Evolutionary conservation across 2,797 vertebrate genomes (phyloP).

Genomic region (Siniperca scherzeri): DNA sequence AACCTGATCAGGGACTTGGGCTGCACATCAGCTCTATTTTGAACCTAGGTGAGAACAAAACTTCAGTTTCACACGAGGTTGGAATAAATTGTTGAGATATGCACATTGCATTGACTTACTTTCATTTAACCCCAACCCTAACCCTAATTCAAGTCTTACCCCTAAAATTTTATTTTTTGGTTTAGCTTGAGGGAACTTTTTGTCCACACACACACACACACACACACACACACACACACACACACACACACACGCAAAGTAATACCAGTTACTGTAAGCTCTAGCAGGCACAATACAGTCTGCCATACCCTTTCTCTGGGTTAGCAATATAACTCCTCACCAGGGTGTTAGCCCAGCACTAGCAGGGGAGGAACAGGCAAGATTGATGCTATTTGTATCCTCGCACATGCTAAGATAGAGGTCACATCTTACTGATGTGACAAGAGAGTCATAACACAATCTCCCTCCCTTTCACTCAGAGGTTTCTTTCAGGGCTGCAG

Average conservation of each 20-base stretch:
- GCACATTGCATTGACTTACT: not conserved
- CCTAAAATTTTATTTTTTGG: not conserved
- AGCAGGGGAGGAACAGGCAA: conserved; percentile 40
- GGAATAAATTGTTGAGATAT: not conserved
- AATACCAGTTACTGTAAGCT: conserved; percentile 33
- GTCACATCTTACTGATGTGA: conserved; percentile 58
- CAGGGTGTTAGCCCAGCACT: conserved; percentile 43
- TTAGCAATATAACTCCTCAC: conserved; percentile 53
- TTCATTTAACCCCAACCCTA: not conserved
- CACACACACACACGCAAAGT: conserved; percentile 18
- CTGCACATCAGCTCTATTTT: not conserved
- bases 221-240: conserved; percentile 6
- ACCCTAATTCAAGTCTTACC: not conserved
- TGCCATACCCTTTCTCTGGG: conserved; percentile 45
- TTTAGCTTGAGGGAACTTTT: not conserved
- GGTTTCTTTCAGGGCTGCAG: conserved; percentile 27
- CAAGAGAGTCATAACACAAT: conserved; percentile 49
- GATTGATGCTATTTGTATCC: conserved; percentile 66
- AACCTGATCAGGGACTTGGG: not conserved
- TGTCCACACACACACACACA: conserved; percentile 4
- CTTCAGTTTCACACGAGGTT: not conserved
- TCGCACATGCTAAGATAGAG: conserved; percentile 58
- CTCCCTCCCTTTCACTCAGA: conserved; percentile 8
- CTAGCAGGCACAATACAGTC: conserved; percentile 8
- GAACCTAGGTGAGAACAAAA: not conserved